These are phyloP conservation scores for Cyclura pinguis DNA, from an alignment of 2,797 vertebrate species.

Conservation along the genomic window DNA sequence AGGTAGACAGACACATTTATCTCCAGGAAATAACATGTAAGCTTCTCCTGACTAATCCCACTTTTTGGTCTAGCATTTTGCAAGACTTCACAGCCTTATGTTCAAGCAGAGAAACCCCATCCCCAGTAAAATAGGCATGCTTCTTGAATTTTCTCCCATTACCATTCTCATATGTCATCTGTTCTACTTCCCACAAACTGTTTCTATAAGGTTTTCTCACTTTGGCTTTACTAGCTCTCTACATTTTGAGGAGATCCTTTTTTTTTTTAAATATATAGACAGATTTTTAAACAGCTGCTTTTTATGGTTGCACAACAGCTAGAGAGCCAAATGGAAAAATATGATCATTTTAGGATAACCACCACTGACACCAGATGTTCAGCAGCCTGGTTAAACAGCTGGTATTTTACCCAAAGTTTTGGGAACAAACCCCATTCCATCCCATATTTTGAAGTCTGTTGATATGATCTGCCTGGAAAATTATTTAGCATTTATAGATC, in stretches of 20 bases:
- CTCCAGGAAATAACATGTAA: rapidly evolving
- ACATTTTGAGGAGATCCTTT: conserved; percentile 2
- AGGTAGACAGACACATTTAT: rapidly evolving
- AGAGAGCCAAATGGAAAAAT: background rate
- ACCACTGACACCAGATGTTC: background rate
- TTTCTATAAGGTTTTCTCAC: background rate
- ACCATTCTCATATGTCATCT: background rate
- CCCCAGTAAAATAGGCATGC: rapidly evolving
- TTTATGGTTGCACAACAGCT: background rate
- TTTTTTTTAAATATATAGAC: background rate
- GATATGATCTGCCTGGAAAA: background rate
- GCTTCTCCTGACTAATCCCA: background rate
- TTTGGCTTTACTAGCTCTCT: background rate
- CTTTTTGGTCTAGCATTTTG: rapidly evolving
- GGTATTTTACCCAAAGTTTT: background rate
- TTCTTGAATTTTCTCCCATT: conserved; percentile 15
- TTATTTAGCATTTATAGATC: too few relatives aligned
- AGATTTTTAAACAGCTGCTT: background rate
- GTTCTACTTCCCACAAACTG: background rate
- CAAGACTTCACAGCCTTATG: background rate
- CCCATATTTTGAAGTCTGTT: background rate
- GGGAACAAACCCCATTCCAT: too few relatives aligned
- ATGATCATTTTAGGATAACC: background rate
- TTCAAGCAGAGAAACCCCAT: background rate
- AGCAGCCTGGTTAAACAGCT: background rate